Evolutionary conservation across 2,113 vertebrate genomes (phyloP).

Genomic region (Gnathonemus longibarbis): DNA sequence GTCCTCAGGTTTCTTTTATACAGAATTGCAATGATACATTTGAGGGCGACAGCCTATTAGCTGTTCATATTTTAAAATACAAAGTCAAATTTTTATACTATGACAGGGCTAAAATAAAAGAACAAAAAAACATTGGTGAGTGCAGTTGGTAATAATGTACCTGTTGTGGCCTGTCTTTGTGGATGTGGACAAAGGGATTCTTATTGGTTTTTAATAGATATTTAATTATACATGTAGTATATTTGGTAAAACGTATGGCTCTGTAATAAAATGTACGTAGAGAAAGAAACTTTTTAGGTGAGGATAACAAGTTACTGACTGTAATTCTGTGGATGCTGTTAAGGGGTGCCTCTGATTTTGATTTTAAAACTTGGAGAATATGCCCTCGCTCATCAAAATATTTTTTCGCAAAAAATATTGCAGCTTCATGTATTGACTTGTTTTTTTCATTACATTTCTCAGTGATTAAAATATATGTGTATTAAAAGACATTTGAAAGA

Average conservation of each 20-base stretch:
- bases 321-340: neutral
- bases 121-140: neutral
- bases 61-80: neutral
- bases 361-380: neutral
- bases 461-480: neutral
- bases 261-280: neutral
- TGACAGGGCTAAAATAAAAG: neutral
- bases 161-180: slow-evolving; percentile 11
- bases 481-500: neutral
- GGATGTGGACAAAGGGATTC: slow-evolving; percentile 34
- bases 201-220: slow-evolving; percentile 3
- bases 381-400: neutral
- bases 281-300: neutral
- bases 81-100: slow-evolving; percentile 11
- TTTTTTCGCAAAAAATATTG: neutral
- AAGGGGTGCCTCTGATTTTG: neutral
- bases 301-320: neutral
- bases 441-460: neutral
- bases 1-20: slow-evolving; percentile 17
- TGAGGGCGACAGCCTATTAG: neutral
- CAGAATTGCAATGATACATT: neutral
- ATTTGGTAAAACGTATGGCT: slow-evolving; percentile 2
- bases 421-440: neutral
- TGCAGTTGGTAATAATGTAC: neutral
- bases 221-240: slow-evolving; percentile 8